Conservation (phyloP, 2,888 invertebrate genomes). For the Caenorhabditis doughertyi region DNA sequence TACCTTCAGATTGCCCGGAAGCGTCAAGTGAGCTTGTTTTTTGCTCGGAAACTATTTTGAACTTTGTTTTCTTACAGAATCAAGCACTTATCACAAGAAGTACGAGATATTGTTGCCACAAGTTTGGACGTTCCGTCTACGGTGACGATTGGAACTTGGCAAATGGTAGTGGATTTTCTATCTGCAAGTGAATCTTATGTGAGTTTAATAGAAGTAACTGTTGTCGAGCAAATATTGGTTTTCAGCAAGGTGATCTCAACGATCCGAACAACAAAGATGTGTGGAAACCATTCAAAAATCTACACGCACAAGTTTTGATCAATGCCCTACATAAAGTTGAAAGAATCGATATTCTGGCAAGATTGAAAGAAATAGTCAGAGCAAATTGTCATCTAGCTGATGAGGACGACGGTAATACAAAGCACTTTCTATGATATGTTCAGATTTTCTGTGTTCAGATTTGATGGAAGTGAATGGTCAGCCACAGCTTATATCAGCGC, state of each 20-base stretch:
- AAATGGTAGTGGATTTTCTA: conserved; percentile 9
- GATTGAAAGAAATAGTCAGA: conserved; percentile 21
- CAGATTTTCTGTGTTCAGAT: neutral
- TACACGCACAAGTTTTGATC: conserved; percentile 38
- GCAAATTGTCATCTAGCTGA: neutral
- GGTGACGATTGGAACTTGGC: conserved; percentile 18
- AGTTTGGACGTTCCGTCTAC: conserved; percentile 7
- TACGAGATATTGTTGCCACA: conserved; percentile 4
- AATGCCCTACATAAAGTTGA: conserved; percentile 31
- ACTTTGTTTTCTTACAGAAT: conserved; percentile 17
- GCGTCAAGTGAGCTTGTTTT: neutral
- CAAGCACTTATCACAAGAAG: conserved; percentile 1
- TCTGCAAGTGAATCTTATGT: neutral
- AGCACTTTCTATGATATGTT: neutral
- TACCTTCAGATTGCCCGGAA: neutral
- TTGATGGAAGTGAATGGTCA: neutral
- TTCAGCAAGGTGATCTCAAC: conserved; percentile 32
- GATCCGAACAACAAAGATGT: neutral
- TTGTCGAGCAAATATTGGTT: too few species aligned
- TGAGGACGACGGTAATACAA: neutral
- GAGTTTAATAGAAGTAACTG: too few species aligned
- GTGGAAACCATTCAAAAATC: conserved; percentile 14
- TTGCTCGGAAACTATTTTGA: neutral
- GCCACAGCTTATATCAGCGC: neutral
- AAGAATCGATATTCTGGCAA: conserved; percentile 61